phyloP scores from a whole-genome alignment of 2,888 invertebrate genomes.

The Plusia festucae region DNA sequence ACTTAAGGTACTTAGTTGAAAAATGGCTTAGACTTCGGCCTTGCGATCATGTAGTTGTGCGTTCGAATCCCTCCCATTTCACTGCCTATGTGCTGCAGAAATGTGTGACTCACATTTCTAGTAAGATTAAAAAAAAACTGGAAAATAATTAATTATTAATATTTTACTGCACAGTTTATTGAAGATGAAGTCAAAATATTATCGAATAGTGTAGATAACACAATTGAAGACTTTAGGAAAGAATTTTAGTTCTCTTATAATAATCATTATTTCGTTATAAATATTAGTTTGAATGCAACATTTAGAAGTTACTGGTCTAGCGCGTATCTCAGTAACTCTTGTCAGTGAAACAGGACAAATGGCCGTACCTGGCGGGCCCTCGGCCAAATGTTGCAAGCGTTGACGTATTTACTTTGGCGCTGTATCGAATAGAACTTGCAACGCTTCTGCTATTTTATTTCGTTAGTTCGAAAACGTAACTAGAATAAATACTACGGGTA shows the following conservation, averaged over 20 bases:
- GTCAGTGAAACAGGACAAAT: neutral
- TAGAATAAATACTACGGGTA: neutral
- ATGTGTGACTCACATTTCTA: no score
- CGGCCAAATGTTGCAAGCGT: constrained; percentile 3
- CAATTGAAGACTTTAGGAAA: no score
- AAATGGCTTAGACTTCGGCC: no score
- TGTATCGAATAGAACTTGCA: neutral
- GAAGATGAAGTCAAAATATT: neutral
- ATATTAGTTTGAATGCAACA: neutral
- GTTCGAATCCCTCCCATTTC: no score
- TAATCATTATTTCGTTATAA: no score
- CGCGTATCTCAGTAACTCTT: neutral
- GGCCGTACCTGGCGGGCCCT: neutral
- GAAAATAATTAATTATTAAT: no score
- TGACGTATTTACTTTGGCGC: neutral
- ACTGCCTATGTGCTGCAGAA: no score
- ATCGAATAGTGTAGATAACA: no score
- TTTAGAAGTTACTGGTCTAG: neutral
- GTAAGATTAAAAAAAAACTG: no score
- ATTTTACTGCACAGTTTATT: neutral
- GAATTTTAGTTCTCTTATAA: no score
- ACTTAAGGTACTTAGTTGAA: no score
- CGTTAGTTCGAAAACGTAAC: neutral
- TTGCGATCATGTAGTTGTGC: no score
- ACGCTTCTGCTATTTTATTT: neutral